Conservation (phyloP, 2,797 vertebrate species). For the Pangasius larnaudii region DNA sequence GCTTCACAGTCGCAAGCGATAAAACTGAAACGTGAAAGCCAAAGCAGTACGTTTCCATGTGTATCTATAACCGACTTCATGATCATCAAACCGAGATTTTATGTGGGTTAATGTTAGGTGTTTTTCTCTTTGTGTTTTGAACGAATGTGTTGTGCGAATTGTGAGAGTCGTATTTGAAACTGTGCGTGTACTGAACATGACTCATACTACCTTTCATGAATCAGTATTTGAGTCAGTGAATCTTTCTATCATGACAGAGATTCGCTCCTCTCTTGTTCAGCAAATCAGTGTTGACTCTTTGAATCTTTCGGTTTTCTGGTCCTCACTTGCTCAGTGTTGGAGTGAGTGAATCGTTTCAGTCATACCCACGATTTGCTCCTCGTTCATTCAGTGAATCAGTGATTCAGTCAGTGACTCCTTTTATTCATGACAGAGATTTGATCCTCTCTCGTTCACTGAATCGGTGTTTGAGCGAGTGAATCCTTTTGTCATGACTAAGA, state of each 20-base stretch:
- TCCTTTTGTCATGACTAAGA: not conserved
- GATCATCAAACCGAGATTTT: not conserved
- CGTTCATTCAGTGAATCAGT: not conserved
- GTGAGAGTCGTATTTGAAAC: not conserved
- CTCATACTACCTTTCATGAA: not conserved
- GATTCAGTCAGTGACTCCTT: no score
- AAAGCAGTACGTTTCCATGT: not conserved
- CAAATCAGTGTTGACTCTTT: not conserved
- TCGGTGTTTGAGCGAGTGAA: not conserved
- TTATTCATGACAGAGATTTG: no score
- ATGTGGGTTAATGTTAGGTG: not conserved
- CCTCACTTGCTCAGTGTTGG: not conserved
- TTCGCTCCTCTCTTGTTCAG: not conserved
- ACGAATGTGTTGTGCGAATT: not conserved
- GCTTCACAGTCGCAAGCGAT: not conserved
- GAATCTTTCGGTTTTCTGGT: not conserved
- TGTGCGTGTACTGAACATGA: not conserved
- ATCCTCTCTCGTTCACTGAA: not conserved
- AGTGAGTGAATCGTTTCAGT: not conserved
- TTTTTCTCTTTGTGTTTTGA: no score
- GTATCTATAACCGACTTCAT: not conserved
- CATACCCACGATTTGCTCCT: not conserved
- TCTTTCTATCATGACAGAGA: not conserved
- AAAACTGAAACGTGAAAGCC: not conserved
- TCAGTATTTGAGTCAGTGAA: not conserved